Percentiles rank a stretch among this genome's conserved stretches.
phyloP scores from a whole-genome alignment of 1,140 invertebrate species.

The Nebria ingens region DNA sequence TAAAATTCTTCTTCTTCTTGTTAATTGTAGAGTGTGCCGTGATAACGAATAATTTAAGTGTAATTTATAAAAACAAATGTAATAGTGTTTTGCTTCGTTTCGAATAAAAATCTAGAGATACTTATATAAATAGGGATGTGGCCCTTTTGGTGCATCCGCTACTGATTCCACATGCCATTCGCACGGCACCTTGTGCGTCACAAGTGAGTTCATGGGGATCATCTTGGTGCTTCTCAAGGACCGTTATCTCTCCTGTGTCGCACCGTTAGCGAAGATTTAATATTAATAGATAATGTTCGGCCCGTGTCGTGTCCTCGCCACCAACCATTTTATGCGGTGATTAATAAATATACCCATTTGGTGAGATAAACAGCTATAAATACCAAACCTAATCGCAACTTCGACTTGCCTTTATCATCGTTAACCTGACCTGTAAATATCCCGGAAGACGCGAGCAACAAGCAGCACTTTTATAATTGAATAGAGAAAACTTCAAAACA shows the following conservation, averaged over 20 bases:
- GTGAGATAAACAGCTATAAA: background rate
- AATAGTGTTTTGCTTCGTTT: background rate
- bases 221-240: background rate
- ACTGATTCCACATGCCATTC: background rate
- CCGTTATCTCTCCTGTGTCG: background rate
- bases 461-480: too few relatives aligned
- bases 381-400: background rate
- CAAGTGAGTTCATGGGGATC: background rate
- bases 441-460: conserved; percentile 5
- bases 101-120: too few relatives aligned
- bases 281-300: background rate
- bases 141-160: too few relatives aligned
- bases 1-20: background rate
- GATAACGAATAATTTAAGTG: background rate
- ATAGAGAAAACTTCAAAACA: too few relatives aligned
- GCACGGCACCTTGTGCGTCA: background rate
- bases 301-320: background rate
- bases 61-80: background rate
- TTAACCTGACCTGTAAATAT: background rate
- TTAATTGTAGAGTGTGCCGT: background rate
- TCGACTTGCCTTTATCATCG: background rate
- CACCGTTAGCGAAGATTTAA: background rate
- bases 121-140: too few relatives aligned
- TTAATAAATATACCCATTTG: background rate
- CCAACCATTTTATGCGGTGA: conserved; percentile 5